Evolutionary conservation across 2,113 vertebrate species (phyloP).

Genomic region (Pycnonotus jocosus): DNA sequence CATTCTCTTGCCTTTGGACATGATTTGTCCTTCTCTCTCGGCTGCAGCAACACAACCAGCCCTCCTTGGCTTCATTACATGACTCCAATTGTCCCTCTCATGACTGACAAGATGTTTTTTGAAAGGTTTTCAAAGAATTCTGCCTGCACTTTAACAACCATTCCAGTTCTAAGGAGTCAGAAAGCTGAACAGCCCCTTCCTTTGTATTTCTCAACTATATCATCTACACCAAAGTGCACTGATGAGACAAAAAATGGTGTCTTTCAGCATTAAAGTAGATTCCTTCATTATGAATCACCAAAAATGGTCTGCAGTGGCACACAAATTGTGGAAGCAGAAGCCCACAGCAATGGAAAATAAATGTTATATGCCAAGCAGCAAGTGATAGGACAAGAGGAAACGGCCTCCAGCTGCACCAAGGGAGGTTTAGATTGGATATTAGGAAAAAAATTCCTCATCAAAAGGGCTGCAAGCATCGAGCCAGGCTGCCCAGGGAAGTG

Average conservation of each 20-base stretch:
- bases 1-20: neutral
- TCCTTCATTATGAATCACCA: neutral
- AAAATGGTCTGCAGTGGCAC: neutral
- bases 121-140: neutral
- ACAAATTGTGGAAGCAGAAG: neutral
- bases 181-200: neutral
- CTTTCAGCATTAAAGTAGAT: neutral
- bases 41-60: neutral
- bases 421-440: neutral
- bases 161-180: neutral
- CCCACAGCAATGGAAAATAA: neutral
- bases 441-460: neutral
- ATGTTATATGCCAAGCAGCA: neutral
- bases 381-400: neutral
- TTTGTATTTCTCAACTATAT: neutral
- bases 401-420: neutral
- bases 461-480: neutral
- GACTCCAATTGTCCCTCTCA: neutral
- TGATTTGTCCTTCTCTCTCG: neutral
- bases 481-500: neutral
- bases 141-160: neutral
- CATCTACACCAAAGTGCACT: neutral
- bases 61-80: neutral
- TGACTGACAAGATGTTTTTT: neutral
- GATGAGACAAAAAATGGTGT: neutral